Conservation (phyloP, 1,140 invertebrate genomes). For the Caenorhabditis briggsae region DNA sequence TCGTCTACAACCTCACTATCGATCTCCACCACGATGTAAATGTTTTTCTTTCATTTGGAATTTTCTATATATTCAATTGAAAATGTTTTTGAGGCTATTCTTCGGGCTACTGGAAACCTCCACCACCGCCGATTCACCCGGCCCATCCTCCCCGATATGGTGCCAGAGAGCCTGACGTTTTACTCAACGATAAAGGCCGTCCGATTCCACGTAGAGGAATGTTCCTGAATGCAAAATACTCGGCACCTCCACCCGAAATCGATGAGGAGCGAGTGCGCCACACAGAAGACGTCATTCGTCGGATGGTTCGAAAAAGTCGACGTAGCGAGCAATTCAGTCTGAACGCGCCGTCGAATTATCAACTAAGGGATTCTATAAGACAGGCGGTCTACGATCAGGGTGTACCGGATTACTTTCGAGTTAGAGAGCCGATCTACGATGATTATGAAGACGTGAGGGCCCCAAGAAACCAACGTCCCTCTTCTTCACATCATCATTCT, state of each 20-base stretch:
- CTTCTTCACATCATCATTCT: background rate
- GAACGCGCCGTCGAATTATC: background rate
- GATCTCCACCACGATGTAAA: background rate
- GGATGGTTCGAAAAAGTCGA: conserved; percentile 2
- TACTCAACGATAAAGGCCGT: background rate
- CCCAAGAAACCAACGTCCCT: background rate
- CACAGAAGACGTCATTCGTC: background rate
- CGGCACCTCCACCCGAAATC: background rate
- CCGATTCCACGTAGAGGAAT: background rate
- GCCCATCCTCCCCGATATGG: background rate
- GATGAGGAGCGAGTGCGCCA: background rate
- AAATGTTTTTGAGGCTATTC: background rate
- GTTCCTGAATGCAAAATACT: conserved; percentile 41
- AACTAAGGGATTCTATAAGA: background rate
- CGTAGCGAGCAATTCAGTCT: background rate
- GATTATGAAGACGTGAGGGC: background rate
- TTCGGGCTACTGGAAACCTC: background rate
- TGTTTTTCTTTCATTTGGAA: background rate
- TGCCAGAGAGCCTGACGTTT: background rate
- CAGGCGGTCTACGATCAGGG: conserved; percentile 9
- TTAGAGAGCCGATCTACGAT: background rate
- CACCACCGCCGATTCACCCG: background rate
- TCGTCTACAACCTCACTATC: background rate
- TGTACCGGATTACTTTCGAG: background rate
- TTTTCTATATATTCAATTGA: too few relatives aligned